These are phyloP conservation scores for Chelonoidis abingdonii DNA, from an alignment of 2,113 vertebrate genomes.

Conservation along the genomic window DNA sequence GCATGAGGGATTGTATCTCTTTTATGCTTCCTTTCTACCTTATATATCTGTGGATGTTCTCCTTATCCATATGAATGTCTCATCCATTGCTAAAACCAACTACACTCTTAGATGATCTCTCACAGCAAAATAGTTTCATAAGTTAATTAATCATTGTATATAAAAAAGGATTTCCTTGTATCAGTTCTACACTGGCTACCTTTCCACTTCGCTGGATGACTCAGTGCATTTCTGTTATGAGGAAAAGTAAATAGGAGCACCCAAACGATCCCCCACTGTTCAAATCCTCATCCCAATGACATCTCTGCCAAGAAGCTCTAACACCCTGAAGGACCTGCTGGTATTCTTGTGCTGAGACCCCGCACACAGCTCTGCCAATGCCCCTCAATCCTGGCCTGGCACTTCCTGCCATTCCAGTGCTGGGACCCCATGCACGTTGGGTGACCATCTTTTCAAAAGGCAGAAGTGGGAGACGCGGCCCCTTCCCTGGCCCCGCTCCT, in stretches of 20 bases:
- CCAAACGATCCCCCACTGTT: neutral
- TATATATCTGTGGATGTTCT: neutral
- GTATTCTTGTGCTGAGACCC: rapidly evolving
- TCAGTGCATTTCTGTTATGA: neutral
- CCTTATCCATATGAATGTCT: neutral
- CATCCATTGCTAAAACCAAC: conserved; percentile 6
- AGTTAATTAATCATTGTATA: neutral
- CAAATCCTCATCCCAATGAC: rapidly evolving
- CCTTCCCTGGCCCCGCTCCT: too few species aligned
- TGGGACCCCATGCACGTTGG: neutral
- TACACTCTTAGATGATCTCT: neutral
- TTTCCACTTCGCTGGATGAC: neutral
- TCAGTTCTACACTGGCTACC: neutral
- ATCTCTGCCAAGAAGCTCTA: neutral
- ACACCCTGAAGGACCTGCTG: rapidly evolving
- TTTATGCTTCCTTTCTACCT: neutral
- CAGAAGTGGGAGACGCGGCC: too few species aligned
- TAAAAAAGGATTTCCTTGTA: rapidly evolving
- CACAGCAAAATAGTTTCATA: conserved; percentile 6
- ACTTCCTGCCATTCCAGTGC: neutral
- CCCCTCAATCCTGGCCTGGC: neutral
- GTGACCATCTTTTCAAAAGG: too few species aligned
- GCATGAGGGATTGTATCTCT: neutral
- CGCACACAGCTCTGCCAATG: neutral
- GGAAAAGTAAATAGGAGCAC: neutral